Evolutionary conservation across 1,140 invertebrate species (phyloP).

Genomic region (Drosophila hydei): DNA sequence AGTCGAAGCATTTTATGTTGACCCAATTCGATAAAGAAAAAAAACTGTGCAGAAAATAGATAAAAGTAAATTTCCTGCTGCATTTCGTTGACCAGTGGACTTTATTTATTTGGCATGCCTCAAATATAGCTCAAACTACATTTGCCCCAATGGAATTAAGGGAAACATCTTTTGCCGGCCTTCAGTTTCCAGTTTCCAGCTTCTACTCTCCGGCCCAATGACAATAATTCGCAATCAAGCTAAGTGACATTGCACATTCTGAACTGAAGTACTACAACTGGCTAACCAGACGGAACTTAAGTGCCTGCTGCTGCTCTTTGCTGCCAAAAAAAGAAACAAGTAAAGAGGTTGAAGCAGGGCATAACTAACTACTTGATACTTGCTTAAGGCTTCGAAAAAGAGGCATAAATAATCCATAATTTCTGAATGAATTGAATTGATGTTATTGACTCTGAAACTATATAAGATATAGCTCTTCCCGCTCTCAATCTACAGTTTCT

Average conservation of each 20-base stretch:
- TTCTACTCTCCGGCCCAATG: constrained; percentile 11
- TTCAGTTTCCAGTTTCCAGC: not conserved
- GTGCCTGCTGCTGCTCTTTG: constrained; percentile 27
- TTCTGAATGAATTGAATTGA: too few species aligned
- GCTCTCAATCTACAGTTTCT: too few species aligned
- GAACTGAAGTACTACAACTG: constrained; percentile 4
- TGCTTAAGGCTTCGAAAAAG: too few species aligned
- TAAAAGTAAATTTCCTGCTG: constrained; percentile 14
- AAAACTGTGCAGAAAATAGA: not conserved
- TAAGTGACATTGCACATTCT: constrained; percentile 48
- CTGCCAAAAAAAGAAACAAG: constrained; percentile 24
- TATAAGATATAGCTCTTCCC: too few species aligned
- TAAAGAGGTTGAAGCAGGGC: too few species aligned
- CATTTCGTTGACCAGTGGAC: constrained; percentile 26
- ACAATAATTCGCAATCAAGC: constrained; percentile 62
- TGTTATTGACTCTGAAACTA: too few species aligned
- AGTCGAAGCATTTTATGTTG: constrained; percentile 29
- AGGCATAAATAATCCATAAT: too few species aligned
- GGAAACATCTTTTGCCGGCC: constrained; percentile 21
- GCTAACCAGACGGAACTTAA: constrained; percentile 25
- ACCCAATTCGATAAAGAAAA: constrained; percentile 20
- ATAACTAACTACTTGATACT: too few species aligned
- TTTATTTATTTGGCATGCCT: constrained; percentile 44
- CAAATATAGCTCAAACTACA: constrained; percentile 38
- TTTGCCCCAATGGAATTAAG: constrained; percentile 22